Evolutionary conservation across 53 echinoderm and acorn worm genomes (phyloP).

Genomic region (Temnopleurus reevesii): DNA sequence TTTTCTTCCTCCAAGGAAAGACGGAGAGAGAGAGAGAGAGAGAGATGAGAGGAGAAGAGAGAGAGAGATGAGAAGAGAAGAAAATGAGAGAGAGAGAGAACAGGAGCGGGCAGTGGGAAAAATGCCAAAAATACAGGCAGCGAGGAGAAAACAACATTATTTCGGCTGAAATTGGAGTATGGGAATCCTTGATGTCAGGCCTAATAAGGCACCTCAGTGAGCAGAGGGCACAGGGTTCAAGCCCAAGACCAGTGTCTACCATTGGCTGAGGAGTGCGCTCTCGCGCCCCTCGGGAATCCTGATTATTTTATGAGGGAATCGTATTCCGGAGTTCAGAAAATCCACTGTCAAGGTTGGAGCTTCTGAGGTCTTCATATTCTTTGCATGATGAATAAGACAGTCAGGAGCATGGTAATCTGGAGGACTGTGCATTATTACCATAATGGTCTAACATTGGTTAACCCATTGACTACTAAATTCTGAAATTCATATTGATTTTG

Average conservation of each 20-base stretch:
- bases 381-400: no score
- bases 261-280: constrained; percentile 4
- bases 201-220: constrained; percentile 30
- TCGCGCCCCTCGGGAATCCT: constrained; percentile 8
- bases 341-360: neutral
- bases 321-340: neutral
- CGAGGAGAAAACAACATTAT: constrained; percentile 34
- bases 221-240: constrained; percentile 21
- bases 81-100: no score
- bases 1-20: neutral
- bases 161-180: constrained; percentile 45
- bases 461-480: no score
- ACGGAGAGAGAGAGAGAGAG: neutral
- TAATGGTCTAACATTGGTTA: no score
- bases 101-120: constrained; percentile 10
- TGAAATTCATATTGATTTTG: no score
- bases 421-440: no score
- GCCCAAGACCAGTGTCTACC: neutral
- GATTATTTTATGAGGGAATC: neutral
- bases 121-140: constrained; percentile 15
- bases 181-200: constrained; percentile 32
- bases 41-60: neutral
- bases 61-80: neutral
- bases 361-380: neutral
- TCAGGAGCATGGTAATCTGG: no score